Percentiles rank a stretch among this genome's conserved stretches.
Conservation (phyloP, 2,797 vertebrate genomes). For the Tokudaia tokunoshimensis region DNA sequence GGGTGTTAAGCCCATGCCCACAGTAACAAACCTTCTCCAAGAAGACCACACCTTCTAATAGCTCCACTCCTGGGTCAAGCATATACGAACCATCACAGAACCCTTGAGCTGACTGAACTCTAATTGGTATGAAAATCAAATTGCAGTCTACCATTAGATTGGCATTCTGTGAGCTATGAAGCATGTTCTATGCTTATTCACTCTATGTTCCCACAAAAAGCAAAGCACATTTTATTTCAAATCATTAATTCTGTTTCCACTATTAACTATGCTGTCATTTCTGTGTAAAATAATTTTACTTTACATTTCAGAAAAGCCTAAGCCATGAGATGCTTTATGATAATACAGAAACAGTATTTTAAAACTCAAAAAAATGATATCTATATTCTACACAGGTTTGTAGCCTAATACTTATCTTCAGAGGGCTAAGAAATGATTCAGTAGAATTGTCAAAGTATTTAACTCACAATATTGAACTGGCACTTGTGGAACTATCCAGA, state of each 20-base stretch:
- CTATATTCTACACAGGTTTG: background rate
- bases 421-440: background rate
- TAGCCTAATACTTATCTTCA: background rate
- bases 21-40: background rate
- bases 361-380: background rate
- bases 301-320: constrained; percentile 38
- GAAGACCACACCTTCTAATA: background rate
- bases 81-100: background rate
- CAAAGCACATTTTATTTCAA: background rate
- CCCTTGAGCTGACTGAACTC: background rate
- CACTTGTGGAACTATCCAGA: background rate
- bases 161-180: background rate
- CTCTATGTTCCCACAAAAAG: background rate
- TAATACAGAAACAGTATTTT: background rate
- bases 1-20: background rate
- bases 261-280: background rate
- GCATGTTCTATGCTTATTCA: background rate
- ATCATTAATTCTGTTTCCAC: background rate
- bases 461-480: background rate
- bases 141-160: background rate
- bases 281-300: background rate
- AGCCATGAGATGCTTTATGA: background rate
- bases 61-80: background rate
- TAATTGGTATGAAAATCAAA: background rate
- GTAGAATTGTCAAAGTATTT: background rate